phyloP scores from a whole-genome alignment of 2,797 vertebrate species.

The Geotria australis region DNA sequence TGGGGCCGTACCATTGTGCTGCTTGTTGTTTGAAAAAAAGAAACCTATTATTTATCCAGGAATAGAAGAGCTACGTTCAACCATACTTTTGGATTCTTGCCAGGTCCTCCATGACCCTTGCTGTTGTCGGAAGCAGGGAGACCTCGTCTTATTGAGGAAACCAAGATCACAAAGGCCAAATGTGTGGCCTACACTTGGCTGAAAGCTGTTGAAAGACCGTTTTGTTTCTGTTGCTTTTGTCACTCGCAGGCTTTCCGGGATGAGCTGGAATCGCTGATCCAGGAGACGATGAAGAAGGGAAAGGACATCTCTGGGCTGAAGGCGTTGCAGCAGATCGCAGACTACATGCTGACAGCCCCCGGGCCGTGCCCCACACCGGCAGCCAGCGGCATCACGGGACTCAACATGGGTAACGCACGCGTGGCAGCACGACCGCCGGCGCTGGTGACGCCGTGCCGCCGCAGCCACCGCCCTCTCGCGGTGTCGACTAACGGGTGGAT shows the following conservation, averaged over 20 bases:
- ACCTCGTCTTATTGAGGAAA: too few species aligned
- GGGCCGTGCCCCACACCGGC: neutral
- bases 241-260: slow-evolving; percentile 56
- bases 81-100: too few species aligned
- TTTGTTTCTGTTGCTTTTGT: neutral
- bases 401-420: neutral
- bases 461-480: slow-evolving; percentile 3
- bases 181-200: too few species aligned
- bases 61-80: too few species aligned
- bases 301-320: slow-evolving; percentile 73
- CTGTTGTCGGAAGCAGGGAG: too few species aligned
- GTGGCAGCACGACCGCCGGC: slow-evolving; percentile 5
- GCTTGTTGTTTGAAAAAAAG: too few species aligned
- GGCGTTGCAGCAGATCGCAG: slow-evolving; percentile 73
- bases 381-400: neutral
- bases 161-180: too few species aligned
- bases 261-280: slow-evolving; percentile 78
- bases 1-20: too few species aligned
- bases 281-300: slow-evolving; percentile 91
- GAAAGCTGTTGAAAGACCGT: neutral
- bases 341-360: slow-evolving; percentile 33
- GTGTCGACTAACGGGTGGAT: neutral
- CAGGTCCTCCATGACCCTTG: too few species aligned
- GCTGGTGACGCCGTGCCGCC: slow-evolving; percentile 21
- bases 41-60: too few species aligned